phyloP scores from a whole-genome alignment of 2,888 invertebrate genomes.

The Creontiades dilutus region DNA sequence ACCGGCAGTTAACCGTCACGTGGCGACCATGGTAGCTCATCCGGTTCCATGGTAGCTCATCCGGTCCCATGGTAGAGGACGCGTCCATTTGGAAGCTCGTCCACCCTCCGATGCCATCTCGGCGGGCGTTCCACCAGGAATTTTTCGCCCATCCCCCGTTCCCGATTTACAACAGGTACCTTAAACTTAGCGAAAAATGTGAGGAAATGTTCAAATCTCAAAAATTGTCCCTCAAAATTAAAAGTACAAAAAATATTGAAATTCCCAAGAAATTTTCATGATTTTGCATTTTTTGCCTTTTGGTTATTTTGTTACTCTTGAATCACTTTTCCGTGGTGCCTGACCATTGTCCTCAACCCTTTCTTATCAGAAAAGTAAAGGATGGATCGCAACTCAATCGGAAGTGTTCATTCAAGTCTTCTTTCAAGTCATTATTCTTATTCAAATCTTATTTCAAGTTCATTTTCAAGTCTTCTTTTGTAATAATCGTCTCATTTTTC shows the following conservation, averaged over 20 bases:
- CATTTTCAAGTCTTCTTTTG: too few relatives aligned
- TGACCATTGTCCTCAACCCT: neutral
- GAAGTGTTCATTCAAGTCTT: too few relatives aligned
- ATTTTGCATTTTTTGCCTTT: neutral
- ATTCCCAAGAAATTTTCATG: neutral
- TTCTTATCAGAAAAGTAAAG: neutral
- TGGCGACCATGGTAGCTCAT: slow-evolving; percentile 44
- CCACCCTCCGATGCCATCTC: slow-evolving; percentile 70
- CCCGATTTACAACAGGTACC: slow-evolving; percentile 69
- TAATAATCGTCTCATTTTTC: too few relatives aligned
- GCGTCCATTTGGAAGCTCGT: slow-evolving; percentile 65
- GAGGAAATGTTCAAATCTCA: too few relatives aligned
- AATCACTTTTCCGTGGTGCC: neutral
- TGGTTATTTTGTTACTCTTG: too few relatives aligned
- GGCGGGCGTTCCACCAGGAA: slow-evolving; percentile 67
- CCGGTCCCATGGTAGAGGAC: slow-evolving; percentile 66
- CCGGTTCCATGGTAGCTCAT: slow-evolving; percentile 50
- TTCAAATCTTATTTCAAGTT: too few relatives aligned
- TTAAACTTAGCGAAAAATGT: neutral
- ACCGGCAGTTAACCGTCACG: slow-evolving; percentile 61
- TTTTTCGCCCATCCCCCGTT: slow-evolving; percentile 71
- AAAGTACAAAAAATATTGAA: too few relatives aligned
- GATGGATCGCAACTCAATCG: too few relatives aligned
- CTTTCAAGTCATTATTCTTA: too few relatives aligned
- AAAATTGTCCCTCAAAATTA: too few relatives aligned